A percentile compares a stretch with the other conserved stretches of the same genome.
Conservation (phyloP, 2,888 invertebrate genomes). For the Homarus gammarus region DNA sequence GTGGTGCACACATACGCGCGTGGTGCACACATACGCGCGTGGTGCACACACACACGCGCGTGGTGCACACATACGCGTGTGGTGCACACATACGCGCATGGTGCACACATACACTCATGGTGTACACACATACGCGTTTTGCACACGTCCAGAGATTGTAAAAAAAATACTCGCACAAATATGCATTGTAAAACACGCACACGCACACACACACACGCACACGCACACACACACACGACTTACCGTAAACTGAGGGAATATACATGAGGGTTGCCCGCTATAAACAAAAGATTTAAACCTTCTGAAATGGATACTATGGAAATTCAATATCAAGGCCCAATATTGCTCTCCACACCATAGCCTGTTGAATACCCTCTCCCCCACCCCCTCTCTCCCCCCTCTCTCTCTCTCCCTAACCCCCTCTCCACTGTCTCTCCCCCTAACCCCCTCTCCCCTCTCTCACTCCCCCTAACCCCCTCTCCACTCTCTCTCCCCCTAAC, state of each 20-base stretch:
- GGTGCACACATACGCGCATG: too few species aligned
- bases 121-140: too few species aligned
- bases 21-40: too few species aligned
- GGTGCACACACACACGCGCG: too few species aligned
- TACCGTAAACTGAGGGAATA: too few species aligned
- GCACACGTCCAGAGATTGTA: too few species aligned
- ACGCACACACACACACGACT: background rate
- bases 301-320: constrained; percentile 25
- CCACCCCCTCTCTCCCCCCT: background rate
- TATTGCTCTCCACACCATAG: background rate
- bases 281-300: constrained; percentile 44
- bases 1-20: too few species aligned
- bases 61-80: too few species aligned
- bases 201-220: background rate
- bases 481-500: background rate
- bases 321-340: constrained; percentile 25
- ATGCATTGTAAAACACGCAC: too few species aligned
- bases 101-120: too few species aligned
- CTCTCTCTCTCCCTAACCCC: background rate
- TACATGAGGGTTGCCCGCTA: background rate
- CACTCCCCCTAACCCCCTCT: background rate
- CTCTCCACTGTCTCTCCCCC: background rate
- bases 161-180: too few species aligned
- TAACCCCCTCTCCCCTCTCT: too few species aligned
- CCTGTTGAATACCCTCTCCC: background rate